Base-by-base conservation (phyloP, 2,888 invertebrate species). In the Scaptomyza reducta region DNA sequence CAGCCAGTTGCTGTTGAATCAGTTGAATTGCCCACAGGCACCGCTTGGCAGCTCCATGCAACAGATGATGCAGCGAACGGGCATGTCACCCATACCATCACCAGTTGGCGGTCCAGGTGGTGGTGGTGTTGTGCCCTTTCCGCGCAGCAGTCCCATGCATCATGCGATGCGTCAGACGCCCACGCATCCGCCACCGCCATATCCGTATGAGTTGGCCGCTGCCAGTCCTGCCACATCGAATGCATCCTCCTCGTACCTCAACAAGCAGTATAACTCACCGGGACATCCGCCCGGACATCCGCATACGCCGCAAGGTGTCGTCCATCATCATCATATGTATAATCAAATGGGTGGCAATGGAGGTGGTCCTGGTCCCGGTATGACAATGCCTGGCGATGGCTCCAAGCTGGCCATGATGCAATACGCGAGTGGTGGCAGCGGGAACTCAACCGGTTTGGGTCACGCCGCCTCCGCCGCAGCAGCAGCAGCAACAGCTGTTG, bases 121-220 rank as follows among this genome's bases (percentile, higher is more conserved):
- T 90, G 92, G 91, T 25, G 86, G 90, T 90, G 61, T 29, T 45
- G 89, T 89, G 9, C 89, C 89, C 45, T 92, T 92, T 70, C 91
- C 93, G 3, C 82, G 92, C n/a, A 92, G 92, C 44, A 91, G 92
- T 80, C 91, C 91, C 18, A 89, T 89, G 88, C 74, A 67, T 10
- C 62, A 56, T 16, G 22, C n/a, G 0, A 67, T 87, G 58, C 85
- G 81, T 45, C 89, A 90, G 44, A 91, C 91, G 46, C 91, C 91
- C 3, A 90, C 91, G 27, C 94, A 94, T 51, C 94, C 94, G 16
- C 94, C 94, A 18, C 94, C 94, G 9, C 94, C 94, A 1, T 95
- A 96, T 88, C 94, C 94, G 0, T 95, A 96, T 80, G 96, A 96
- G 88, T 93, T 95, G 80, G 94, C 95, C 22, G 90, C 91, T 3